Conservation (phyloP, 2,113 vertebrate genomes). For the Tyrannus savana region DNA sequence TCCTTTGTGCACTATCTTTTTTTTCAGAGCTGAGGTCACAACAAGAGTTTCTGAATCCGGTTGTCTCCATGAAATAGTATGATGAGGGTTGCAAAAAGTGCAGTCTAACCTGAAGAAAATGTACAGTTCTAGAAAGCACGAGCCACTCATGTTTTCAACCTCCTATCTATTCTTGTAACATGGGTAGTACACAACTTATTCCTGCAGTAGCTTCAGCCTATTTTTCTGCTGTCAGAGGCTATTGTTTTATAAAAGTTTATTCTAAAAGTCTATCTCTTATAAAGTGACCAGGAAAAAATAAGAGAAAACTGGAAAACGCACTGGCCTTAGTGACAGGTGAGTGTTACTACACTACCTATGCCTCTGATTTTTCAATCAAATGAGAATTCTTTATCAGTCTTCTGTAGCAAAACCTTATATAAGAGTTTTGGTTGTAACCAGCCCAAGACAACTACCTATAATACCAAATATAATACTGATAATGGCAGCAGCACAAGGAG, state of each 20-base stretch:
- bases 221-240: constrained; percentile 1
- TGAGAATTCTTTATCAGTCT: not conserved
- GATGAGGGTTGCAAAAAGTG: not conserved
- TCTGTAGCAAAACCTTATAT: not conserved
- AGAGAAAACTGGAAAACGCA: not conserved
- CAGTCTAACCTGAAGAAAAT: not conserved
- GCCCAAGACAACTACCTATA: not conserved
- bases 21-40: not conserved
- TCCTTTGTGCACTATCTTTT: not conserved
- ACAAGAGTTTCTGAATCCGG: not conserved
- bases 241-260: not conserved
- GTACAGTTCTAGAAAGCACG: not conserved
- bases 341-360: not conserved
- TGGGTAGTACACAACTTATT: not conserved
- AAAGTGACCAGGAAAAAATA: constrained; percentile 25
- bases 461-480: not conserved
- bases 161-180: not conserved
- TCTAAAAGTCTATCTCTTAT: not conserved
- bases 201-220: not conserved
- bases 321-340: not conserved
- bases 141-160: not conserved
- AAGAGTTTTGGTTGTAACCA: not conserved
- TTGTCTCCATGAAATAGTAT: not conserved
- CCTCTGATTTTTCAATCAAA: not conserved
- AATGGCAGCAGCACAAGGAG: not conserved